Base-by-base conservation (phyloP, 2,113 vertebrate species). In the Xyrauchen texanus region DNA sequence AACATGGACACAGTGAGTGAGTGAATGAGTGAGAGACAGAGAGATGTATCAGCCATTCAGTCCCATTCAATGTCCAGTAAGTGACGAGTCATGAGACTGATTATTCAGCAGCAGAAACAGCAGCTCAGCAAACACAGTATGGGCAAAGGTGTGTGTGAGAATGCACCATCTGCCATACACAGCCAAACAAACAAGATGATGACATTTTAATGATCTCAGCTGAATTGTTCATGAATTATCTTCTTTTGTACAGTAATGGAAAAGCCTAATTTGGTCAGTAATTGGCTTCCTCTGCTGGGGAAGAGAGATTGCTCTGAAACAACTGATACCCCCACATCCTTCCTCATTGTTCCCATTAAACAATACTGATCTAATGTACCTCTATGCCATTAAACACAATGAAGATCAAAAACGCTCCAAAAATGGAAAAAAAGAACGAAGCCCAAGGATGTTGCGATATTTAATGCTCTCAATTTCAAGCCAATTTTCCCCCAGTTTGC, bases 1-100 rank as follows among this genome's bases (percentile, higher is more conserved):
- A 88, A 91, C 83, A 89, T 80, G 79, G 82, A 60, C 67, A 81
- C 6, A 66, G 67, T 58, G 8, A 46, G 49, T 62, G 9, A 34
- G 64, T 7, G 44, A 47, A 9, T 10, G 51, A 47, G 42, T 63
- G 60, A 64, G 62, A 67, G 57, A 51, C 10, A 70, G 12, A 61
- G 67, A 70, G 45, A 44, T 2, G 9, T 13, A n/a, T 58, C 46
- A 34, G 21, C 21, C 21, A 77, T 10, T 72, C 72, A 45, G 42
- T 46, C 58, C 61, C 58, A 68, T 84, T 74, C 74, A 68, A 13
- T 51, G 6, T 9, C 4, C 13, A 42, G 63, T 63, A 71, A 52
- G 42, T 12, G n/a, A 16, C 9, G n/a, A 71, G 57, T 67, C 52
- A 81, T 58, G 45, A 74, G 55, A 62, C 79, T 76, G 21, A 67